phyloP scores from a whole-genome alignment of 2,797 vertebrate species.

The Masticophis lateralis region DNA sequence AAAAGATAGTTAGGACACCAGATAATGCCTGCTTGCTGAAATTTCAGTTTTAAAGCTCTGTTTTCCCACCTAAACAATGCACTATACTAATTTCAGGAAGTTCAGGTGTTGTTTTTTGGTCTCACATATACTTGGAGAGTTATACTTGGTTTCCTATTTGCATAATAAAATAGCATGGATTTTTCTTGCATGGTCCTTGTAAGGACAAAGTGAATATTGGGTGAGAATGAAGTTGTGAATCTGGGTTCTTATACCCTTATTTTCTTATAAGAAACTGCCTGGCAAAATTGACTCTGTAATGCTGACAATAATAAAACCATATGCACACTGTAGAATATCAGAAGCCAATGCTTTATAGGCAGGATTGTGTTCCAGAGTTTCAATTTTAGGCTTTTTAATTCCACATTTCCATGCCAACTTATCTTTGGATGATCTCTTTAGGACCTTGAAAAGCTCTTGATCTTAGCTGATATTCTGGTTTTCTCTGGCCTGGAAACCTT shows the following conservation, averaged over 20 bases:
- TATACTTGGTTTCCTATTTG: not conserved
- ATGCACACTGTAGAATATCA: not conserved
- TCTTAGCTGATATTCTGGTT: not conserved
- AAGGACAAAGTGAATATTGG: not conserved
- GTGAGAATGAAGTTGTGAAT: not conserved
- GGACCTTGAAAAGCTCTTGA: not conserved
- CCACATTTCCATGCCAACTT: not conserved
- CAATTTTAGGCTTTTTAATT: not conserved
- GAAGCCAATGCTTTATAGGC: not conserved
- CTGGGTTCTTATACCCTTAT: not conserved
- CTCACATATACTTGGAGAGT: not conserved
- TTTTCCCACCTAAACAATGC: not conserved
- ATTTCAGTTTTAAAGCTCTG: not conserved
- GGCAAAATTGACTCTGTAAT: not conserved
- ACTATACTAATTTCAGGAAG: not conserved
- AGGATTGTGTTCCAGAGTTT: not conserved
- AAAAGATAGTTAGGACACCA: not conserved
- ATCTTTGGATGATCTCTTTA: not conserved
- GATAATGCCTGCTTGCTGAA: not conserved
- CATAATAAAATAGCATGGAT: not conserved
- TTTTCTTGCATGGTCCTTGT: not conserved
- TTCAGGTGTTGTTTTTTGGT: not conserved
- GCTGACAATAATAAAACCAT: not conserved
- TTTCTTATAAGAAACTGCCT: not conserved
- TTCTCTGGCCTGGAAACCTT: not conserved